These are phyloP conservation scores for Elymnias hypermnestra DNA, from an alignment of 1,140 invertebrate genomes.

Conservation along the genomic window DNA sequence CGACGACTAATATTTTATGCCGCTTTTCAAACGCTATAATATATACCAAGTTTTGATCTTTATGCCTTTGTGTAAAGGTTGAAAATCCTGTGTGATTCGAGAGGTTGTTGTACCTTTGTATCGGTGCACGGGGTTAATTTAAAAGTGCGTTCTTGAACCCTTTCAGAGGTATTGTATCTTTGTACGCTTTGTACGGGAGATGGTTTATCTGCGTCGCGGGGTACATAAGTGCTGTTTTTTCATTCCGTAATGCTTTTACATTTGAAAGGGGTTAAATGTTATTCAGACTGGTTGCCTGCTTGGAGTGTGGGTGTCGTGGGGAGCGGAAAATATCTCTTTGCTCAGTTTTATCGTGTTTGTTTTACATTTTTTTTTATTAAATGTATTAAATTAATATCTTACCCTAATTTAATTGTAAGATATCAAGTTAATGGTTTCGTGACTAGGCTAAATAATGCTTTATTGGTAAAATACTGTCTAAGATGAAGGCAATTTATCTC, in stretches of 20 bases:
- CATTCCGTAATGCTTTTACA: slow-evolving; percentile 76
- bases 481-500: too few relatives aligned
- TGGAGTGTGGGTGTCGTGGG: slow-evolving; percentile 68
- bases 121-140: slow-evolving; percentile 60
- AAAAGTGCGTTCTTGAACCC: slow-evolving; percentile 76
- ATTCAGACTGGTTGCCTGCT: slow-evolving; percentile 67
- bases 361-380: too few relatives aligned
- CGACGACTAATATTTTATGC: slow-evolving; percentile 58
- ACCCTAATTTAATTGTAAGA: too few relatives aligned
- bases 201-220: slow-evolving; percentile 72
- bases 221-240: slow-evolving; percentile 76
- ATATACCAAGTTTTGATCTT: slow-evolving; percentile 25
- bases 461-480: too few relatives aligned
- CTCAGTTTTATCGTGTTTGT: slow-evolving; percentile 18
- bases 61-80: slow-evolving; percentile 19
- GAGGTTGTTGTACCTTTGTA: slow-evolving; percentile 36
- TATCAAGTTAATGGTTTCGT: too few relatives aligned
- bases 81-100: slow-evolving; percentile 29
- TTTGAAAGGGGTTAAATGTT: slow-evolving; percentile 74
- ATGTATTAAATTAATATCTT: too few relatives aligned
- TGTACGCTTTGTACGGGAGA: slow-evolving; percentile 73
- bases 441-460: too few relatives aligned
- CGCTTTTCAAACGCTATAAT: slow-evolving; percentile 31
- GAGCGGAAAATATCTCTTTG: slow-evolving; percentile 43
- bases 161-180: slow-evolving; percentile 76